Percentiles rank a stretch among this genome's conserved stretches.
phyloP scores from a whole-genome alignment of 2,113 vertebrate genomes.

The Ammodytes dubius region DNA sequence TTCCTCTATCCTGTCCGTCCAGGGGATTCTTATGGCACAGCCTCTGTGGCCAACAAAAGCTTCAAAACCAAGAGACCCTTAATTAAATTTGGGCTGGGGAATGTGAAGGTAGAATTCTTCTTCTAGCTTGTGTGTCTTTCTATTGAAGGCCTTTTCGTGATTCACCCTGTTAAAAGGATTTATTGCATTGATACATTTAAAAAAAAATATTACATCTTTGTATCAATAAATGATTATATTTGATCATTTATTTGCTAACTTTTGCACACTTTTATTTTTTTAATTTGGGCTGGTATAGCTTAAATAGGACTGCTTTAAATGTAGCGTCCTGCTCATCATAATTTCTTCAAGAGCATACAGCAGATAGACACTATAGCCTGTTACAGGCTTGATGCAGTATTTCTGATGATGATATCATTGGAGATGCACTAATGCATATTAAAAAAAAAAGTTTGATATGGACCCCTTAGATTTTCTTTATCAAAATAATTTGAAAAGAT shows the following conservation, averaged over 20 bases:
- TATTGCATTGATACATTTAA: neutral
- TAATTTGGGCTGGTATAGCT: neutral
- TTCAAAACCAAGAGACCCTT: constrained; percentile 61
- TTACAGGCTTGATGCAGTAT: neutral
- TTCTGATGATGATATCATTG: neutral
- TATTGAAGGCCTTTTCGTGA: constrained; percentile 13
- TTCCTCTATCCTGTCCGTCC: constrained; percentile 52
- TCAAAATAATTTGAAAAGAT: too few species aligned
- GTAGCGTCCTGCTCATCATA: neutral
- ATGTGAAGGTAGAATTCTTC: constrained; percentile 40
- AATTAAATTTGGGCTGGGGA: constrained; percentile 54
- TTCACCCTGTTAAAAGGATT: constrained; percentile 20
- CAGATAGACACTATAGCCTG: too few species aligned
- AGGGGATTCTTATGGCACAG: constrained; percentile 60
- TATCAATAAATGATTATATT: too few species aligned
- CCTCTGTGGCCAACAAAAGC: constrained; percentile 73
- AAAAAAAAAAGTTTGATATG: neutral
- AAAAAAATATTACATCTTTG: too few species aligned
- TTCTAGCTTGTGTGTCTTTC: constrained; percentile 27
- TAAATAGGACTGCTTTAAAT: neutral
- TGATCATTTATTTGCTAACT: neutral
- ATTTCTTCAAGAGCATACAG: neutral
- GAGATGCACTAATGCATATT: too few species aligned
- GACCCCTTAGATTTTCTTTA: neutral
- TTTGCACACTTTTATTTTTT: neutral